Conservation (phyloP, 2,797 vertebrate genomes). For the Arnoldichthys spilopterus region DNA sequence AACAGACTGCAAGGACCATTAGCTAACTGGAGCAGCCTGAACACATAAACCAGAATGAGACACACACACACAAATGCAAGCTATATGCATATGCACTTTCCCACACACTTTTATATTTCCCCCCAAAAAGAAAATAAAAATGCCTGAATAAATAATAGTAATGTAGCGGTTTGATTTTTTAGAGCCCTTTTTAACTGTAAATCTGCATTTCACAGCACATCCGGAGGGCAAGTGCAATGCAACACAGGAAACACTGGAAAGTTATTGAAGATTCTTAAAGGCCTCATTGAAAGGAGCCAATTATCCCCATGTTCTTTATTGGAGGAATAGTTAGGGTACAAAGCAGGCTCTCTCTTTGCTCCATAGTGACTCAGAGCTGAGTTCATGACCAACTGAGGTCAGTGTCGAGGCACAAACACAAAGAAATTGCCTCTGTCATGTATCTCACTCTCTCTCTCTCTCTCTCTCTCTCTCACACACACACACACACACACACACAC, state of each 20-base stretch:
- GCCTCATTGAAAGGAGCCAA: slow-evolving; percentile 50
- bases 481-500: not conserved
- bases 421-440: slow-evolving; percentile 30
- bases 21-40: slow-evolving; percentile 63
- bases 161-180: not conserved
- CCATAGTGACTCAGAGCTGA: slow-evolving; percentile 51
- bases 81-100: not conserved
- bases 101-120: not conserved
- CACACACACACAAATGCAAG: slow-evolving; percentile 19
- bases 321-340: slow-evolving; percentile 50
- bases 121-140: not conserved
- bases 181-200: not conserved
- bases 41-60: slow-evolving; percentile 35
- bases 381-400: slow-evolving; percentile 42
- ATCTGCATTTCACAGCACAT: slow-evolving; percentile 28
- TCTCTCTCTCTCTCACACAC: slow-evolving; percentile 4
- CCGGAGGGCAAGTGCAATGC: slow-evolving; percentile 8
- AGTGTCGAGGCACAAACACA: slow-evolving; percentile 20
- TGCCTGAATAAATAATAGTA: not conserved
- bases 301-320: slow-evolving; percentile 52
- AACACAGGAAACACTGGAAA: slow-evolving; percentile 28
- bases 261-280: slow-evolving; percentile 46
- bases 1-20: slow-evolving; percentile 63
- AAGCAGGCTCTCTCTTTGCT: slow-evolving; percentile 52
- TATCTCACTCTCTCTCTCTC: not conserved